Base-by-base conservation (phyloP, 2,113 vertebrate species). In the Promerops cafer region DNA sequence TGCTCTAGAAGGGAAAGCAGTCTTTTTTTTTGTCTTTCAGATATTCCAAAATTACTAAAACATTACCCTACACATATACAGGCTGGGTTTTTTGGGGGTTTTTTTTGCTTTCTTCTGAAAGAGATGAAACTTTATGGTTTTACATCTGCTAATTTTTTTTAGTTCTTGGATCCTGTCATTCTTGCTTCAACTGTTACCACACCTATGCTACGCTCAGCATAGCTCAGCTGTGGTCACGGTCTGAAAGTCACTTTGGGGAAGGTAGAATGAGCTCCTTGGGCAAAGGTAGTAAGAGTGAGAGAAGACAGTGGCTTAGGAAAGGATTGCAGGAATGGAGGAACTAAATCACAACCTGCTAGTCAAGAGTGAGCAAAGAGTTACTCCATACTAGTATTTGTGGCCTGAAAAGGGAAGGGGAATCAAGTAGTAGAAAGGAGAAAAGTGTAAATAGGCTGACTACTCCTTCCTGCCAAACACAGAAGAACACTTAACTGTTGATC, bases 21-120 rank as follows among this genome's bases (percentile, higher is more conserved):
- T 24, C 27, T 33, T 42, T 6, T 47, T 45, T 49, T 83, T 86
- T 71, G 27, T 69, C 13, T 56, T 75, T 66, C 33, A 35, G 7
- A 11, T 70, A 45, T 63, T 84, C 52, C 68, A 44, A 72, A 87
- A 37, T 76, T 90, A 79, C 0, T 1, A 45, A 90, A 82, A 56
- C 28, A 40, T 39, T 69, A 11, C 10, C 22, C 28, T 61, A 16
- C 9, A 42, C 10, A 14, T 79, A 56, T 53, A 23, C 16, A 11
- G 20, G 2, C 8, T 50, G 22, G 4, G 4, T 5, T 2, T 33
- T 21, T 53, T 7, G 9, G 23, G 3, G 4, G 2, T 45, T 19
- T 79, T 61, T 63, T 50, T 39, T 60, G 1, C 10, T 68, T 89
- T 66, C 8, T 70, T 80, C 39, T 42, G 42, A 16, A 81, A 49